Base-by-base conservation (phyloP, 2,113 vertebrate species). In the Protobothrops mucrosquamatus region DNA sequence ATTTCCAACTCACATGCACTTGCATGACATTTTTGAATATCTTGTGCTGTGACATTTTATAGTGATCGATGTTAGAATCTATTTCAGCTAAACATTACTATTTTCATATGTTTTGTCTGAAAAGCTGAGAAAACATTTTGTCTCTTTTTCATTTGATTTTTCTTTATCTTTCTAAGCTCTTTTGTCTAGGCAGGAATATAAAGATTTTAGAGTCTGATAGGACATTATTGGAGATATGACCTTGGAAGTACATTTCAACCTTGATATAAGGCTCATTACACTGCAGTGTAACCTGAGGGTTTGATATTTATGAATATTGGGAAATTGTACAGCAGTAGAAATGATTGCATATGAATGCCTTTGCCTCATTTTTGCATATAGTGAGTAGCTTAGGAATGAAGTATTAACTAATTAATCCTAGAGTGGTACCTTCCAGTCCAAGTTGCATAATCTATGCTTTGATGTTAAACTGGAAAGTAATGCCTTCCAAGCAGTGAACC, bases 201-300 rank as follows among this genome's bases (percentile, higher is more conserved):
- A 95, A 90, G 93, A 96, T 94, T 96, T 95, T 59, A 74, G 88
- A 87, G 26, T 96, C 51, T 88, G 59, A 95, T 96, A 95, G 93
- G 92, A 92, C 95, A 94, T 94, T 93, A 90, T 46, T 92, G 88
- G 94, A 96, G 96, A 93, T 81, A 7, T 96, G 96, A 97, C 96
- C 96, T 97, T 97, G 96, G 91, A 95, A 94, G 93, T 96, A 3
- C 92, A 94, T 94, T 94, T 92, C 92, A 39, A 57, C 57, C 92
- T 95, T 74, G 0, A 48, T 74, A 86, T n/a, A 94, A 93, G 57
- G 89, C 88, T 94, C 91, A 86, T 89, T 95, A 55, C 93, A 92
- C 95, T 96, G 97, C 96, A 96, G 97, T 8, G 94, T 94, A 93
- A 89, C 93, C 95, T 91, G 88, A 91, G 95, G 94, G 96, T 91